phyloP scores from a whole-genome alignment of 2,888 invertebrate species.

The Drosophila meridionalis region DNA sequence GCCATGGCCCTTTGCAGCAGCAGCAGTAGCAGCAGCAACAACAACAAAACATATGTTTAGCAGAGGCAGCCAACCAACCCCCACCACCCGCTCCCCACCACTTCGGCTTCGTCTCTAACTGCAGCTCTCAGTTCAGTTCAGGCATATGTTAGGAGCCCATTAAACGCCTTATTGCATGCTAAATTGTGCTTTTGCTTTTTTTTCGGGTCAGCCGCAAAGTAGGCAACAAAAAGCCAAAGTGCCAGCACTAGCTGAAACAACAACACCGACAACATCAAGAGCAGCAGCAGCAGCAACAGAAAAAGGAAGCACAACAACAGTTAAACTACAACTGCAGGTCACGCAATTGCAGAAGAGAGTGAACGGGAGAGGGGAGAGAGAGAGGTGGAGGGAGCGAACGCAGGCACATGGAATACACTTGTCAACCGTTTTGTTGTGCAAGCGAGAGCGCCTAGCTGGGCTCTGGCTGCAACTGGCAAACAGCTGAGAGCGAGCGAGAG shows the following conservation, averaged over 20 bases:
- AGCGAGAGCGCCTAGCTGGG: constrained; percentile 3
- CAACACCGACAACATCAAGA: constrained; percentile 1
- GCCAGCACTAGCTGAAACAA: constrained; percentile 7
- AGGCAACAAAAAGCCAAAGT: constrained; percentile 27
- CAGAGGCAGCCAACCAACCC: neutral
- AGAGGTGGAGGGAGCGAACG: neutral
- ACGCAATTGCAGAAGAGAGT: constrained; percentile 7
- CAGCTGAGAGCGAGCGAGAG: constrained; percentile 29
- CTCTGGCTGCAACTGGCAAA: constrained; percentile 13
- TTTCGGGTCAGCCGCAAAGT: constrained; percentile 28
- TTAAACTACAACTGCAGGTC: constrained; percentile 31
- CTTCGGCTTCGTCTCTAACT: neutral
- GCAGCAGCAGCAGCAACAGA: neutral
- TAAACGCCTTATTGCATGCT: constrained; percentile 6
- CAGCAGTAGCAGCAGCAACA: constrained; percentile 15
- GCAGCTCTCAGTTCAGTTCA: constrained; percentile 35
- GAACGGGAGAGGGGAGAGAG: neutral
- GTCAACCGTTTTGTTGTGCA: neutral
- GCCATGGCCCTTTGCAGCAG: constrained; percentile 29
- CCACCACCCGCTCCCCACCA: neutral
- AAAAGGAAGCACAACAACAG: constrained; percentile 11
- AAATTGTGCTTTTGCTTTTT: constrained; percentile 1
- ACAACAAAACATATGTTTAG: constrained; percentile 59
- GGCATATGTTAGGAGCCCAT: constrained; percentile 9
- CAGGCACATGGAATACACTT: neutral